Base-by-base conservation (phyloP, 2,797 vertebrate genomes). In the Tragopan temminckii region DNA sequence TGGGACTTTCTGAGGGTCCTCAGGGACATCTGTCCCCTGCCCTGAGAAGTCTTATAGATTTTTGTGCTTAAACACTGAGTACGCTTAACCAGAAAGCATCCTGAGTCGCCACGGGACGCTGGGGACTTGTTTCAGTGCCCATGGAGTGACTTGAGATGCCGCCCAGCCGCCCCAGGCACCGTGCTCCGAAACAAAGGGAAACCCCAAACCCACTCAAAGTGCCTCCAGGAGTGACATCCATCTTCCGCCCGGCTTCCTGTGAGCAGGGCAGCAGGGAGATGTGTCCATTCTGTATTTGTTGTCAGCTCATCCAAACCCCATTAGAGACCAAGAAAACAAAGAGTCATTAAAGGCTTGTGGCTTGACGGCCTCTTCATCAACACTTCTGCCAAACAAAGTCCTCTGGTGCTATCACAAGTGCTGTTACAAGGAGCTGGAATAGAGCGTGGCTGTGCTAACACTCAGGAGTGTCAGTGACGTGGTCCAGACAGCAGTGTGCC, bases 1-100 rank as follows among this genome's bases (percentile, higher is more conserved):
- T 7, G 6, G 36, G 40, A 48, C 29, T 76, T 45, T 35, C 35
- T 9, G 64, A 38, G 57, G 58, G 80, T 42, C 21, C 57, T 43
- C 80, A 72, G n/a, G 64, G 50, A 64, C 23, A 64, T 13, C 38
- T 9, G 13, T 8, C 38, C 16, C 23, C 15, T 43, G 50, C 71
- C 29, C 4, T 4, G 18, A 40, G 36, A 40, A 16, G 7, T 13
- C 31, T 48, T 42, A 4, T 6, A 61, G 33, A 6, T 12, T 69
- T 55, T 9, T 9, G 27, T n/a, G 53, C 42, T 40, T 43, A 17
- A 14, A 27, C 33, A 10, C 24, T 19, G 13, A 10, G 57, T 14
- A 18, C 20, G 18, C 24, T 13, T 12, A 50, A 11, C 2, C 2
- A 5, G 42, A 35, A 62, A 61, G 67, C 76, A 67, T 0, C 1